Base-by-base conservation (phyloP, 2,113 vertebrate species). In the Aldabrachelys gigantea region DNA sequence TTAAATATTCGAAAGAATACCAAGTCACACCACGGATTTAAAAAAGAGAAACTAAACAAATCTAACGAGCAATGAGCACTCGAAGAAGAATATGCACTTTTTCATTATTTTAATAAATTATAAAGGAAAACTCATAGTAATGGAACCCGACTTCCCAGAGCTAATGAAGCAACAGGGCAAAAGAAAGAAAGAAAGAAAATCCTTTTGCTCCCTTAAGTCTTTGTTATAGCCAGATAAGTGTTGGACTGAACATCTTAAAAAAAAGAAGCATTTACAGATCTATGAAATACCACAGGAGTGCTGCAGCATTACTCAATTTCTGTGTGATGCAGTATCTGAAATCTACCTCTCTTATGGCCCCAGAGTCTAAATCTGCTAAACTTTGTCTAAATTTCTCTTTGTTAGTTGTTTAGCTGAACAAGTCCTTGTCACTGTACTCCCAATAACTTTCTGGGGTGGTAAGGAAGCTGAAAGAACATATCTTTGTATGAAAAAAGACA, bases 181-280 rank as follows among this genome's bases (percentile, higher is more conserved):
- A 97, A 97, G 96, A 95, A 97, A 95, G 95, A 94, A 97, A 91
- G 89, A 84, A 94, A 96, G 90, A 97, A 97, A 94, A 98, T 96
- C 90, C 57, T 95, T 98, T 97, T 95, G 98, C 98, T 99, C 99
- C 99, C 99, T 98, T 97, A 99, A 99, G 99, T 99, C 98, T 99
- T 99, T 98, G 98, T 99, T 99, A 99, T 97, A 98, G 98, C 97
- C 98, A 98, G 98, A 98, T 99, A 98, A 98, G 98, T 97, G 98
- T 96, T 97, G 97, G 98, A 98, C 98, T 98, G 98, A 98, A 98
- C 98, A 98, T 98, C 98, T 98, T 97, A 95, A 98, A 98, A 49
- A 98, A 98, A 98, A 96, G 93, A 97, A 98, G 98, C 98, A 98
- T 98, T 99, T 98, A 98, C 98, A 98, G 98, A 98, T 97, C 97